phyloP scores from a whole-genome alignment of 2,888 invertebrate genomes.

The Drosophila pullipes region DNA sequence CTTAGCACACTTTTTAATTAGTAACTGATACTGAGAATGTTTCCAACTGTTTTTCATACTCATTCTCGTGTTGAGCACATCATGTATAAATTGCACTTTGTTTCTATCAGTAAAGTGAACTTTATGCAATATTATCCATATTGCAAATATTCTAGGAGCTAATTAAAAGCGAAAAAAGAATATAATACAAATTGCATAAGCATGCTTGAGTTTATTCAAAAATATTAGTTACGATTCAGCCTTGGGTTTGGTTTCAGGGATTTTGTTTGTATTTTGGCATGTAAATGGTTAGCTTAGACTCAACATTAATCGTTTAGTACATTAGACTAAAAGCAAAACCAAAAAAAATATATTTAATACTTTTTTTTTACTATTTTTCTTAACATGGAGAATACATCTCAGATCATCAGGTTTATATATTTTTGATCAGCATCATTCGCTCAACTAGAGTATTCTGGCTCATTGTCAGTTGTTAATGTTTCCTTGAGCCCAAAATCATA shows the following conservation, averaged over 20 bases:
- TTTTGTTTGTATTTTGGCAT: not conserved
- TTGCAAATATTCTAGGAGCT: too few species aligned
- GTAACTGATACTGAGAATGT: too few species aligned
- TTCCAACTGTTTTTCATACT: too few species aligned
- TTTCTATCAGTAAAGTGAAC: too few species aligned
- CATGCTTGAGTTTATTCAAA: not conserved
- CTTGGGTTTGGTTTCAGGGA: not conserved
- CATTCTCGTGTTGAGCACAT: too few species aligned
- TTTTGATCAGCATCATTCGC: not conserved
- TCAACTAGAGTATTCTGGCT: not conserved
- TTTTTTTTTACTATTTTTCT: too few species aligned
- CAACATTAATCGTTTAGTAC: not conserved
- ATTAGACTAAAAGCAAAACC: too few species aligned
- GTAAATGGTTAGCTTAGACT: not conserved
- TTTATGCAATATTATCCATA: too few species aligned
- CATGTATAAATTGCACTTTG: too few species aligned
- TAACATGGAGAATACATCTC: not conserved
- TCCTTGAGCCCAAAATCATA: not conserved
- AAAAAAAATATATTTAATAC: too few species aligned
- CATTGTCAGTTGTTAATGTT: not conserved
- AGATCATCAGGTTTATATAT: not conserved
- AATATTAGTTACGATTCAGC: not conserved
- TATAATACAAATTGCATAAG: not conserved
- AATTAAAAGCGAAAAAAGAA: not conserved
- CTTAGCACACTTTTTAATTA: too few species aligned